Evolutionary conservation across 2,113 vertebrate genomes (phyloP).

Genomic region (Cricetomys ansorgei): DNA sequence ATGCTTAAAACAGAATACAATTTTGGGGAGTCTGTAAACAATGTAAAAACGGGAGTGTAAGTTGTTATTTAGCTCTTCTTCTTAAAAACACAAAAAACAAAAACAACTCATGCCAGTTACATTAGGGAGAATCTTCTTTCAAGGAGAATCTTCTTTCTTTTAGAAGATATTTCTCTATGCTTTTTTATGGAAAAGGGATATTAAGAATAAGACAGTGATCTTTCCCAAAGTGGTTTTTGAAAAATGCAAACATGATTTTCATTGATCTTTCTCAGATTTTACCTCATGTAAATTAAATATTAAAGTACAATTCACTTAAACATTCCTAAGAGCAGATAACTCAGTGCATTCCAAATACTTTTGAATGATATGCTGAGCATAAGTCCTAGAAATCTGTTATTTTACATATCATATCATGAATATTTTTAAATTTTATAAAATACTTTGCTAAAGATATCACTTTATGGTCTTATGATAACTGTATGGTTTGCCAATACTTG

Average conservation of each 20-base stretch:
- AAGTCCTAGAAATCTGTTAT: not conserved
- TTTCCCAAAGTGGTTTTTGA: constrained; percentile 37
- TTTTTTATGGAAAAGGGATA: not conserved
- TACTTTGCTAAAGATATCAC: not conserved
- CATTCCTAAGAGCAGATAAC: not conserved
- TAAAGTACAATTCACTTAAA: not conserved
- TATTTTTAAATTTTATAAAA: not conserved
- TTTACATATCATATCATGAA: not conserved
- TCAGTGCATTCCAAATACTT: not conserved
- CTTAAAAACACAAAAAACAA: too few species aligned
- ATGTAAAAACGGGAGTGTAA: constrained; percentile 28
- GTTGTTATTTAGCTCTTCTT: not conserved
- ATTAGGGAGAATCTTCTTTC: not conserved
- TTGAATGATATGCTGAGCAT: not conserved
- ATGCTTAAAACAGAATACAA: constrained; percentile 13
- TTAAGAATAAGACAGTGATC: not conserved
- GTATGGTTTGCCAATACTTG: too few species aligned
- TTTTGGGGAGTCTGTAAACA: not conserved
- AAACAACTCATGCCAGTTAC: not conserved
- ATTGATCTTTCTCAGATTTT: not conserved
- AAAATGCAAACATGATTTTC: not conserved
- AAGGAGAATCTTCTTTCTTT: not conserved
- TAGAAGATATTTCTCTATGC: not conserved
- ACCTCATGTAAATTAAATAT: not conserved
- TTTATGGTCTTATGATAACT: not conserved